These are phyloP conservation scores for Phyllotreta cruciferae DNA, from an alignment of 2,888 invertebrate species.

Conservation along the genomic window DNA sequence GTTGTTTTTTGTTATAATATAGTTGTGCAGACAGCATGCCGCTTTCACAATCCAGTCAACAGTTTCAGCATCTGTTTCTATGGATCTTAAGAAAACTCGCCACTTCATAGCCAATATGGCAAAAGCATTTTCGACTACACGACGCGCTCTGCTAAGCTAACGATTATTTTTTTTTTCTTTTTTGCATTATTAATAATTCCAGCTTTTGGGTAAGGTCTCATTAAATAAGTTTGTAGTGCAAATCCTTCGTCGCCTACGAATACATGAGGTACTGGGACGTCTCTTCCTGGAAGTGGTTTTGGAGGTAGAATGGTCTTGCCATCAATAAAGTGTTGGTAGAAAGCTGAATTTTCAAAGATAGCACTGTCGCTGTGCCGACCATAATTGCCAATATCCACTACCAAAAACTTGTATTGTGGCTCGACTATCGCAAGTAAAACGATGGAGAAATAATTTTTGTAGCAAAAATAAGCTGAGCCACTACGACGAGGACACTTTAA, in stretches of 20 bases:
- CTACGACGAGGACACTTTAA: slow-evolving; percentile 16
- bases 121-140: no score
- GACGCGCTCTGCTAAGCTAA: no score
- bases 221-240: slow-evolving; percentile 23
- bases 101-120: slow-evolving; percentile 7
- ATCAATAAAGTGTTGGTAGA: slow-evolving; percentile 18
- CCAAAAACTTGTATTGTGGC: slow-evolving; percentile 18
- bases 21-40: slow-evolving; percentile 5
- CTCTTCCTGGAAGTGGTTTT: slow-evolving; percentile 17
- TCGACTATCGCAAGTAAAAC: slow-evolving; percentile 3
- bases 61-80: not conserved
- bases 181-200: slow-evolving; percentile 17
- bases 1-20: not conserved
- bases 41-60: slow-evolving; percentile 5
- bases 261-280: slow-evolving; percentile 13
- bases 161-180: slow-evolving; percentile 11
- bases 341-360: slow-evolving; percentile 26
- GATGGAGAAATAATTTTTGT: slow-evolving; percentile 17
- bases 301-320: slow-evolving; percentile 8
- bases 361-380: slow-evolving; percentile 19
- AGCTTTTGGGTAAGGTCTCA: no score
- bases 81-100: slow-evolving; percentile 11
- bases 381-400: no score
- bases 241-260: slow-evolving; percentile 20
- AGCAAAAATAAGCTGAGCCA: slow-evolving; percentile 19